Base-by-base conservation (phyloP, 2,888 invertebrate species). In the Argyra leucocephala region DNA sequence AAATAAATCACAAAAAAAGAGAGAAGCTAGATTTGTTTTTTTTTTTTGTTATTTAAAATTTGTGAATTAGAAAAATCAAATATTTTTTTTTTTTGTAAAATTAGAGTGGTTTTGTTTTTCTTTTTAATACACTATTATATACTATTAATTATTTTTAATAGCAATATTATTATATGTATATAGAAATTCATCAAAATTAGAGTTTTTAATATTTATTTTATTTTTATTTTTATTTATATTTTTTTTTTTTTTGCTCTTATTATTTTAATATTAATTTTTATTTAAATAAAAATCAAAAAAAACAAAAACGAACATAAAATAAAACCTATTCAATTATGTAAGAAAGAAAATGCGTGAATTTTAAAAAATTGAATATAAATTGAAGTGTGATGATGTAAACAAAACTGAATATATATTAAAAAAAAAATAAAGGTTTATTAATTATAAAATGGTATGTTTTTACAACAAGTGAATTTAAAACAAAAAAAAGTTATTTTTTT, bases 111-210 rank as follows among this genome's bases (percentile, higher is more conserved):
- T 4, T 31, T 26, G 4, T 26, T 26, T 31, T 31, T 31, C 31
- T 10, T 31, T 2, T 48, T 48, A 48, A 18, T 48, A 37, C 12
- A 37, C 10, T 31, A 31, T 31, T 31, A 31, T 31, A 31, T 31
- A 31, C 10, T 31, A 31, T 10, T 31, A 31, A 31, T n/a, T 37
- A 48, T 48, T 48, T 18, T 48, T 48, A 48, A 48, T 48, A 48
- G 48, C 18, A 48, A 48, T 31, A 31, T 48, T 48, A 10, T 31
- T 31, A n/a, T n/a, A 31, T 31, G 10, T 31, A 31, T 31, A 18
- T 9, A 48, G 48, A 48, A 48, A 48, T 48, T 48, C 48, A 48
- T 48, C 48, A 48, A 48, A 48, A 48, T 48, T 48, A 48, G 48
- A 48, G 48, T 3, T 48, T n/a, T n/a, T 48, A 48, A 48, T 18